These are phyloP conservation scores for Leptothorax acervorum DNA, from an alignment of 2,888 invertebrate genomes.

Conservation along the genomic window DNA sequence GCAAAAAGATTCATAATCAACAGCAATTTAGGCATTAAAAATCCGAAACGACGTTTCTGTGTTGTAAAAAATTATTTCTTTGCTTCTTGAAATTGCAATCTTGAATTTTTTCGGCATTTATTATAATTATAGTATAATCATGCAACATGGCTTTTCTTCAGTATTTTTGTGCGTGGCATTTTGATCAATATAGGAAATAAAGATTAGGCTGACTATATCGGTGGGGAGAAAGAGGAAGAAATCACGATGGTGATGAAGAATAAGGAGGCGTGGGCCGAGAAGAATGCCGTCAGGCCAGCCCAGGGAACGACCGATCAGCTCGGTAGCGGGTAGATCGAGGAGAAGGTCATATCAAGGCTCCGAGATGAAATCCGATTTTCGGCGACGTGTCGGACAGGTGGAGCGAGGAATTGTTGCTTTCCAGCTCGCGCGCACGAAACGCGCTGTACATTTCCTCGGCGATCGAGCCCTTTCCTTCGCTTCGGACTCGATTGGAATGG, in stretches of 20 bases:
- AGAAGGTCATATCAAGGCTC: conserved; percentile 77
- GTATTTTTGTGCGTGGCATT: background rate
- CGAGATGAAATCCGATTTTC: conserved; percentile 63
- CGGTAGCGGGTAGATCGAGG: conserved; percentile 40
- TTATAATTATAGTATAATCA: background rate
- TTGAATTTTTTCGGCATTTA: background rate
- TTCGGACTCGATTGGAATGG: conserved; percentile 56
- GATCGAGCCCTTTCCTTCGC: conserved; percentile 32
- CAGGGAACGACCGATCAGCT: conserved; percentile 60
- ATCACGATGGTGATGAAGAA: conserved; percentile 50
- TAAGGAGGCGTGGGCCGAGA: conserved; percentile 62
- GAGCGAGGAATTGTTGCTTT: conserved; percentile 22
- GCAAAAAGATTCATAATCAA: background rate
- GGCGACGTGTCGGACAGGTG: conserved; percentile 66
- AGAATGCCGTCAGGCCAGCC: conserved; percentile 69
- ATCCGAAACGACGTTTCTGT: background rate
- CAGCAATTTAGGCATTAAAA: background rate
- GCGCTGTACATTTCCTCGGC: background rate
- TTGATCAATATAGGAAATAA: background rate
- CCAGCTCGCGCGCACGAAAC: conserved; percentile 10
- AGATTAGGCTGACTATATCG: background rate
- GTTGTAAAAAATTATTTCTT: background rate
- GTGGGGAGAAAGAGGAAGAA: conserved; percentile 30
- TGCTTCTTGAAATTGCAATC: background rate
- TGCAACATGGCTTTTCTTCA: background rate